Conservation (phyloP, 2,797 vertebrate species). For the Esox lucius region DNA sequence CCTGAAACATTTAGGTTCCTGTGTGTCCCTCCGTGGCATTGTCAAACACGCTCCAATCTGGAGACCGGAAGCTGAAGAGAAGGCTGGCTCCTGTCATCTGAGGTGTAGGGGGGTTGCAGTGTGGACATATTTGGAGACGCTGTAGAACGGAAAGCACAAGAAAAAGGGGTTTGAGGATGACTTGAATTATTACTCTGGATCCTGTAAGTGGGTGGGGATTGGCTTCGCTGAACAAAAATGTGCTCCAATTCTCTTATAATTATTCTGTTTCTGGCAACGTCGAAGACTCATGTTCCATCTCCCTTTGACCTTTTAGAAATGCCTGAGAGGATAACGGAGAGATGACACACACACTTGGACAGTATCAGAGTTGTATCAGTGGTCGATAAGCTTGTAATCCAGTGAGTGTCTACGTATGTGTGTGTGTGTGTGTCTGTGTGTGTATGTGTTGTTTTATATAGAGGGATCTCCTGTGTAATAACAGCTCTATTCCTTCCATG, state of each 20-base stretch:
- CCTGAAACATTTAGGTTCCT: constrained; percentile 48
- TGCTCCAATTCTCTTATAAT: background rate
- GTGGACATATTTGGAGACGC: background rate
- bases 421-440: constrained; percentile 17
- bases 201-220: background rate
- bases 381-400: constrained; percentile 44
- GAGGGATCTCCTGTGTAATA: constrained; percentile 33
- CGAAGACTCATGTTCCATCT: background rate
- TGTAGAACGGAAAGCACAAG: background rate
- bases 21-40: constrained; percentile 24
- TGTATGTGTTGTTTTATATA: no score
- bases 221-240: background rate
- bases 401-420: constrained; percentile 21
- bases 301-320: constrained; percentile 15
- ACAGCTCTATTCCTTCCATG: constrained; percentile 34
- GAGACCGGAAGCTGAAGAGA: constrained; percentile 23
- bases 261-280: background rate
- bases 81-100: constrained; percentile 14
- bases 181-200: background rate
- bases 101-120: background rate
- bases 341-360: constrained; percentile 34
- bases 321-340: constrained; percentile 18
- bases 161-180: background rate
- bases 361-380: constrained; percentile 33
- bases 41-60: constrained; percentile 50